Evolutionary conservation across 2,797 vertebrate species (phyloP).

Genomic region (Parambassis ranga): DNA sequence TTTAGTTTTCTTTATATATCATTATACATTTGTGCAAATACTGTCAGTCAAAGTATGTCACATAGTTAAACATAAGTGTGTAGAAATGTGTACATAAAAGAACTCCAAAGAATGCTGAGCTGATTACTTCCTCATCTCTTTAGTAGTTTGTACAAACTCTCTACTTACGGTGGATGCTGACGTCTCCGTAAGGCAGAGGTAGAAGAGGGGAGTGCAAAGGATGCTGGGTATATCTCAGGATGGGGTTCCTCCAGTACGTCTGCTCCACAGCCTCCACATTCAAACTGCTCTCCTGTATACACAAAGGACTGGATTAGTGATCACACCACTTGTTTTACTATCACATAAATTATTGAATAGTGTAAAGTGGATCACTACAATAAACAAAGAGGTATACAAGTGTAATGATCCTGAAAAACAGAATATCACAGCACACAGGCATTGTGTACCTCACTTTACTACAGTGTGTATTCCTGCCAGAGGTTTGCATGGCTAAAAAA

Average conservation of each 20-base stretch:
- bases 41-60: too few species aligned
- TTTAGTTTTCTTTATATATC: too few species aligned
- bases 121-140: too few species aligned
- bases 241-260: slow-evolving; percentile 92
- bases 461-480: slow-evolving; percentile 67
- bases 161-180: slow-evolving; percentile 87
- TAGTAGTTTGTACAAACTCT: too few species aligned
- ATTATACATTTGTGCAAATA: too few species aligned
- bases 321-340: neutral
- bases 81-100: too few species aligned
- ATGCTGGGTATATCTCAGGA: slow-evolving; percentile 92
- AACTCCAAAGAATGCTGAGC: too few species aligned
- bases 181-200: slow-evolving; percentile 89
- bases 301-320: slow-evolving; percentile 13
- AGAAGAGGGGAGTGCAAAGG: slow-evolving; percentile 92
- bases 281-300: slow-evolving; percentile 86
- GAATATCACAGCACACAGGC: slow-evolving; percentile 61
- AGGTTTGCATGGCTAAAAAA: slow-evolving; percentile 70
- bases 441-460: slow-evolving; percentile 79
- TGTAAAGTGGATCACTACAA: neutral
- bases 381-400: neutral
- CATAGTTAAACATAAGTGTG: too few species aligned
- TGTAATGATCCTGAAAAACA: slow-evolving; percentile 3
- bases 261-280: slow-evolving; percentile 93
- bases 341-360: too few species aligned